Base-by-base conservation (phyloP, 2,888 invertebrate genomes). In the Nebria salina region DNA sequence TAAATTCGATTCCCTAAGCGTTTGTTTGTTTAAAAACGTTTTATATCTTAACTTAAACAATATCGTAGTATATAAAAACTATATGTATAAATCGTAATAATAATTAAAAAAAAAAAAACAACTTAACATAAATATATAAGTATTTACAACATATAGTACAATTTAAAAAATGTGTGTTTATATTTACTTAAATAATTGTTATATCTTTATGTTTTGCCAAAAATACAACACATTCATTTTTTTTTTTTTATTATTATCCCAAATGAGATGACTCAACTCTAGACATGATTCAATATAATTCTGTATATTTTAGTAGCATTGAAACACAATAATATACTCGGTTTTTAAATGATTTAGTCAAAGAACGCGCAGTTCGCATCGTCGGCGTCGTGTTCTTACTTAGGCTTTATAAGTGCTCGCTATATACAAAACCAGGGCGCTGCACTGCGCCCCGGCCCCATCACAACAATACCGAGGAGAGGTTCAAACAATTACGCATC, bases 401-500 rank as follows among this genome's bases (percentile, higher is more conserved):
- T 54, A 54, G 54, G 54, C 54, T 54, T 54, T 54, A 54, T 11
- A 13, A 54, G 54, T 54, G 54, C 54, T 54, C 54, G 54, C 54
- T 54, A 54, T 54, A 54, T 54, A 54, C 54, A 54, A 54, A 54
- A 54, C 54, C 54, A 54, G 54, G 54, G 54, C 13, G 54, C 13
- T 13, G 54, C 54, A 54, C 54, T 54, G 54, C 13, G 54, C 11
- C 54, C 54, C 34, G 34, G 34, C 34, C 34, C 34, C 34, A 34
- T 34, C 34, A 34, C 34, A 34, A 34, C 34, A 54, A 54, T 9
- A 54, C 54, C 54, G 54, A 54, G 54, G 4, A 54, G 54, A 13
- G 54, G 68, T 15, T 20, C 26, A 13, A 68, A 68, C 68, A 20
- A 68, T 68, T 86, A 88, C 86, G 88, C 88, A 83, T 88, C 89